Conservation (phyloP, 1,140 invertebrate genomes). For the Polypedilum vanderplanki region DNA sequence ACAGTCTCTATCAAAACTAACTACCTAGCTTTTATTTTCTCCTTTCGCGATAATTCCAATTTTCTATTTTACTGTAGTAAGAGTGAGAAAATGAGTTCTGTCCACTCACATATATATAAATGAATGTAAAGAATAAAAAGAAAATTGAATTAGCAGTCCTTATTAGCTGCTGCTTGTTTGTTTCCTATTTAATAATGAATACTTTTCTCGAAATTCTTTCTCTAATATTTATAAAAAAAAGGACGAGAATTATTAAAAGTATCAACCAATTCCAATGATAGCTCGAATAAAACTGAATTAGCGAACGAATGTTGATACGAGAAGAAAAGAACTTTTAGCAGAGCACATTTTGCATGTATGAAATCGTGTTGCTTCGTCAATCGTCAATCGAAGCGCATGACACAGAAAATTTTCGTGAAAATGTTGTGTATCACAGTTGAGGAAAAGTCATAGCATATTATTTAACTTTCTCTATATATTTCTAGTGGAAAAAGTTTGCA, state of each 20-base stretch:
- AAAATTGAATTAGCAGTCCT: not conserved
- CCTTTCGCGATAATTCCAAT: not conserved
- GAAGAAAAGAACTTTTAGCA: slow-evolving; percentile 1
- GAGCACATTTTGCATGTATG: no score
- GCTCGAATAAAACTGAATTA: not conserved
- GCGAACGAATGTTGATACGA: not conserved
- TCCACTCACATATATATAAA: no score
- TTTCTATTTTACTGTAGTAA: no score
- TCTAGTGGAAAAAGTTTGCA: no score
- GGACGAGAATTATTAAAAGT: no score
- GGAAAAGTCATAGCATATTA: no score
- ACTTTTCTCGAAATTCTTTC: not conserved
- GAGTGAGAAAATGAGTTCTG: no score
- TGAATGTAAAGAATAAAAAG: not conserved
- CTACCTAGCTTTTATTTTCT: not conserved
- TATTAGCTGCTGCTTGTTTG: not conserved
- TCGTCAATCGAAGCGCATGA: not conserved
- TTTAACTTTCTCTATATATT: no score
- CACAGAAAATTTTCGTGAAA: not conserved
- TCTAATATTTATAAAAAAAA: not conserved
- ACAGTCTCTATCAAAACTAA: not conserved
- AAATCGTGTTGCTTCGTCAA: no score
- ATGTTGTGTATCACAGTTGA: no score
- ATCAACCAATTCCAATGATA: not conserved
- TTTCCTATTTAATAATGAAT: not conserved